Base-by-base conservation (phyloP, 1,140 invertebrate species). In the Drosophila kepulauana region DNA sequence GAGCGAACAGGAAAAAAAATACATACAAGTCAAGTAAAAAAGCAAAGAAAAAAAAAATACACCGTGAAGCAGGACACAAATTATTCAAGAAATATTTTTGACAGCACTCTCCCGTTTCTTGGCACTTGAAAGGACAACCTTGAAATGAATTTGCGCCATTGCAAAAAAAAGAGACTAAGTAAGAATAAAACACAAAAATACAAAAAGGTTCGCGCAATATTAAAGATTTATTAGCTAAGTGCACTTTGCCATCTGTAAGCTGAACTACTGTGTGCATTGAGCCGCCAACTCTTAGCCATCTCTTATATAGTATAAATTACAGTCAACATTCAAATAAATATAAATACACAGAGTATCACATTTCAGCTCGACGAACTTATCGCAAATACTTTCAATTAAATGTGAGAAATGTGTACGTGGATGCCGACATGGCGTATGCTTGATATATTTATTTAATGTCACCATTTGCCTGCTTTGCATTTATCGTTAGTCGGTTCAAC, bases 171-270 rank as follows among this genome's bases (percentile, higher is more conserved):
- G 30, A 38, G 10, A 8, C 8, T 10, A 35, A 33, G 10, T 10
- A 35, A 33, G 10, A 30, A 6, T 10, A 64, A 33, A 25, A 63
- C 13, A 38, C 16, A 15, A 43, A 43, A 28, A 7, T 10, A 13
- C 43, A 64, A 80, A 69, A 81, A 75, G 81, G 70, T 67, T 86
- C 63, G 66, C 63, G 66, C 75, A 75, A 69, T 65, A 77, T 86
- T 86, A 88, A 88, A 82, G 73, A 86, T 86, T 86, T 86, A 86
- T 86, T 86, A 88, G 82, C 82, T 82, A 88, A 86, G 82, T 86
- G 84, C 82, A 88, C 82, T 86, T 38, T 35, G 51, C 20, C 45
- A 38, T 51, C 8, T 38, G 46, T 33, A 16, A 38, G 33, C 52
- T 38, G 1, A 38, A 15, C 45, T 16, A 13, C 15, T 28, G 10